These are phyloP conservation scores for Coreoperca whiteheadi DNA, from an alignment of 2,113 vertebrate genomes.

Conservation along the genomic window DNA sequence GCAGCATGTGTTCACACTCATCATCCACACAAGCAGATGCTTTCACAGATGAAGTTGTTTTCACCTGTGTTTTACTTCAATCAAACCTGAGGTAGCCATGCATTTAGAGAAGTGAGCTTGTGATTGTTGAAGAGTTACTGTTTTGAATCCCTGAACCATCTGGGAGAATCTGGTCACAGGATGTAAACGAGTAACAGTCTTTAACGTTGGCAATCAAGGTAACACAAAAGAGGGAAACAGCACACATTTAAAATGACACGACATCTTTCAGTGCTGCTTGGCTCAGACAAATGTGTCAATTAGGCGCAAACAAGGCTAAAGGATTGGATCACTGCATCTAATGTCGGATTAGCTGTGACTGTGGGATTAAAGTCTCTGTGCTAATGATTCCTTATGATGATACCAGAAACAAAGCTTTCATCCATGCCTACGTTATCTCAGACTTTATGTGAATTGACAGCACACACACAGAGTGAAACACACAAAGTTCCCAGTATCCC, in stretches of 20 bases:
- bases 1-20: background rate
- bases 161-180: background rate
- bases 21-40: background rate
- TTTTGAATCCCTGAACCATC: slow-evolving; percentile 5
- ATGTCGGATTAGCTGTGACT: slow-evolving; percentile 50
- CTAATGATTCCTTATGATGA: slow-evolving; percentile 19
- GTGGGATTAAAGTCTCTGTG: slow-evolving; percentile 43
- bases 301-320: slow-evolving; percentile 3
- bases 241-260: background rate
- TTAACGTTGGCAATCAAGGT: background rate
- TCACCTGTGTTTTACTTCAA: background rate
- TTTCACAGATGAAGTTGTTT: background rate
- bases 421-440: background rate
- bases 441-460: slow-evolving; percentile 24
- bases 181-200: background rate
- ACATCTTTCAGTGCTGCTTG: background rate
- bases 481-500: background rate
- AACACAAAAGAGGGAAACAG: background rate
- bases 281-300: background rate
- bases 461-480: slow-evolving; percentile 2
- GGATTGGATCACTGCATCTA: slow-evolving; percentile 18
- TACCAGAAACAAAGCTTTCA: slow-evolving; percentile 28
- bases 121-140: background rate
- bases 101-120: background rate
- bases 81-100: background rate